Evolutionary conservation across 2,113 vertebrate genomes (phyloP).

Genomic region (Leptobrachium ailaonicum): DNA sequence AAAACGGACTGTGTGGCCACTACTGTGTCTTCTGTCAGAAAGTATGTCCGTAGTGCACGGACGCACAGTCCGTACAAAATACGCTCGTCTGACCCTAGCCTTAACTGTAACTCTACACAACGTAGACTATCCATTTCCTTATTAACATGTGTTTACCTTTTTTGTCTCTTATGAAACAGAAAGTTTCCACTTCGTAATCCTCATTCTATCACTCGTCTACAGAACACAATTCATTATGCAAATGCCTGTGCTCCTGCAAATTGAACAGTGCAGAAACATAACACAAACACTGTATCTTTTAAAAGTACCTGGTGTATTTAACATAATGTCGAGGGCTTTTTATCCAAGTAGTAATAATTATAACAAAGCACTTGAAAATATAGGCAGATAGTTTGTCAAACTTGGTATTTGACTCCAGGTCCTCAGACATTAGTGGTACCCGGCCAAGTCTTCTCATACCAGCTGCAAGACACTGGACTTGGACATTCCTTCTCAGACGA

Average conservation of each 20-base stretch:
- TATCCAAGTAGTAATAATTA: constrained; percentile 3
- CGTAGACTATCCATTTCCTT: background rate
- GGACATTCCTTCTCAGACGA: too few relatives aligned
- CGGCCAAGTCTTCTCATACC: background rate
- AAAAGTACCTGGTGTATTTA: background rate
- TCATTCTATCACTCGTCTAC: background rate
- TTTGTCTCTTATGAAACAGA: background rate
- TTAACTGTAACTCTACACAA: too few relatives aligned
- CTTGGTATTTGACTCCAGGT: constrained; percentile 19
- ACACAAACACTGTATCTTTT: background rate
- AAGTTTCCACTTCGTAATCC: background rate
- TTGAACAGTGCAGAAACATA: background rate
- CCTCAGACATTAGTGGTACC: background rate
- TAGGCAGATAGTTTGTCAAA: background rate
- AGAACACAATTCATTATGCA: background rate
- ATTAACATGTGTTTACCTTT: background rate
- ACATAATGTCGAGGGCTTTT: background rate
- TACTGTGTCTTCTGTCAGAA: too few relatives aligned
- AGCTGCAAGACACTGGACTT: too few relatives aligned
- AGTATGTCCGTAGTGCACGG: too few relatives aligned
- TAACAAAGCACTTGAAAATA: background rate
- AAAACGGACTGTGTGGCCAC: too few relatives aligned
- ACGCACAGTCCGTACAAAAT: too few relatives aligned
- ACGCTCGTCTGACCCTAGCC: too few relatives aligned
- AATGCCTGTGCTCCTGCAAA: background rate